Percentiles rank a stretch among this genome's conserved stretches.
Conservation (phyloP, 2,113 vertebrate species). For the Nipponia nippon region DNA sequence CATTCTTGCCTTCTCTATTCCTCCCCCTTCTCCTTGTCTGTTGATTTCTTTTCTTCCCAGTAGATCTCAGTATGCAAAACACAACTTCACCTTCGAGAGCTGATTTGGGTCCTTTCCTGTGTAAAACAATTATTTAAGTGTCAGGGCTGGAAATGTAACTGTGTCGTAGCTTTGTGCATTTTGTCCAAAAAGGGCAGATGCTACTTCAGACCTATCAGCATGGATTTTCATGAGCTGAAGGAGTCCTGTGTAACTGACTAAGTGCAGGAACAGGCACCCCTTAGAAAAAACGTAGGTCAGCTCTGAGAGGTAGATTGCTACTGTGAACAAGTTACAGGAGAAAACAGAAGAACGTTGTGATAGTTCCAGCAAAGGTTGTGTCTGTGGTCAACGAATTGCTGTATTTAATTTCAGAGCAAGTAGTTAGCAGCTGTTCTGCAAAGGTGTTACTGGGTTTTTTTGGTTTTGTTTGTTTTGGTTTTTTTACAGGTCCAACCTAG, state of each 20-base stretch:
- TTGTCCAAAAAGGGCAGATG: neutral
- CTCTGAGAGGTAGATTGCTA: neutral
- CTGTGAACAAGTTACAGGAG: neutral
- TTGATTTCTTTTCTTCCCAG: neutral
- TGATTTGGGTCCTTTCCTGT: neutral
- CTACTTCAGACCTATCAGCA: neutral
- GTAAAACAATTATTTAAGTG: neutral
- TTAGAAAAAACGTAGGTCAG: neutral
- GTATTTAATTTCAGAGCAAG: neutral
- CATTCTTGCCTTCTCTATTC: neutral
- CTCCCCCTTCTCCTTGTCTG: neutral
- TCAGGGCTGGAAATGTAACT: neutral
- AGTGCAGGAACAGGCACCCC: neutral
- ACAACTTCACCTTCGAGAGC: neutral
- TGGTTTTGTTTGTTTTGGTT: neutral
- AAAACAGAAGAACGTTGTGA: neutral
- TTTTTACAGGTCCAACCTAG: conserved; percentile 82
- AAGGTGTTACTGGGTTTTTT: neutral
- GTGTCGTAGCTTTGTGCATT: neutral
- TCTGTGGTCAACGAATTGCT: neutral
- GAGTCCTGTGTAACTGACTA: neutral
- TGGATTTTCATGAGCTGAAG: neutral
- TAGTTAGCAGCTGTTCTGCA: neutral
- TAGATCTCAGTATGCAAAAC: neutral
- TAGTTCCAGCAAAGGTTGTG: neutral